Conservation (phyloP, 2,888 invertebrate species). For the Sylvicola cinctus region DNA sequence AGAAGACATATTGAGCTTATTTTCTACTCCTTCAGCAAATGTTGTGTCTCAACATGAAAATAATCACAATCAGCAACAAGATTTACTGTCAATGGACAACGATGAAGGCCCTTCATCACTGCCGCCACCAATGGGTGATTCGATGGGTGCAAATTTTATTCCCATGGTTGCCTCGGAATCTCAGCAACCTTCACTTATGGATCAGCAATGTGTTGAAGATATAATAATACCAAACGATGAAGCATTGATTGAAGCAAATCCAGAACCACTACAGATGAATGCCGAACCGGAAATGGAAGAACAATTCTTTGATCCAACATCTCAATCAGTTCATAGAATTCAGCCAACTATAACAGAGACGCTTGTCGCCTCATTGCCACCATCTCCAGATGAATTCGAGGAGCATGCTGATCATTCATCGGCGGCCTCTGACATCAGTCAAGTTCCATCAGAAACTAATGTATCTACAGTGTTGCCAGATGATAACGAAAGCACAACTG, state of each 20-base stretch:
- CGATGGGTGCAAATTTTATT: slow-evolving; percentile 3
- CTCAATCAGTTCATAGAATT: no score
- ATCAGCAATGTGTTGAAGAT: slow-evolving; percentile 10
- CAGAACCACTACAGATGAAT: neutral
- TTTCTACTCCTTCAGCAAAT: slow-evolving; percentile 27
- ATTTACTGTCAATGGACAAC: slow-evolving; percentile 23
- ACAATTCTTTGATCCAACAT: neutral
- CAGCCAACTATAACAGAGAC: no score
- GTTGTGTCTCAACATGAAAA: slow-evolving; percentile 12
- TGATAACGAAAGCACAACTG: neutral
- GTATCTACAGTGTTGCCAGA: neutral
- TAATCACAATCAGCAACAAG: slow-evolving; percentile 21
- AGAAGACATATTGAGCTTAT: slow-evolving; percentile 37
- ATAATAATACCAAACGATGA: neutral
- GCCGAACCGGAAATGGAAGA: no score
- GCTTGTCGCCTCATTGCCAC: no score
- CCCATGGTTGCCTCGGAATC: neutral
- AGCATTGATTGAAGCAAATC: neutral
- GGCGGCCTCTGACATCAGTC: slow-evolving; percentile 15
- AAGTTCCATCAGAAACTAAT: slow-evolving; percentile 14
- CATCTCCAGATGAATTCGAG: no score
- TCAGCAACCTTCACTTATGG: slow-evolving; percentile 7
- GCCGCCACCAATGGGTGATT: no score
- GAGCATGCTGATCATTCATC: slow-evolving; percentile 18
- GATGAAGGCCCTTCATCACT: slow-evolving; percentile 1